Percentiles rank a stretch among this genome's conserved stretches.
These are phyloP conservation scores for Apamea crenata DNA, from an alignment of 2,888 invertebrate genomes.

Conservation along the genomic window DNA sequence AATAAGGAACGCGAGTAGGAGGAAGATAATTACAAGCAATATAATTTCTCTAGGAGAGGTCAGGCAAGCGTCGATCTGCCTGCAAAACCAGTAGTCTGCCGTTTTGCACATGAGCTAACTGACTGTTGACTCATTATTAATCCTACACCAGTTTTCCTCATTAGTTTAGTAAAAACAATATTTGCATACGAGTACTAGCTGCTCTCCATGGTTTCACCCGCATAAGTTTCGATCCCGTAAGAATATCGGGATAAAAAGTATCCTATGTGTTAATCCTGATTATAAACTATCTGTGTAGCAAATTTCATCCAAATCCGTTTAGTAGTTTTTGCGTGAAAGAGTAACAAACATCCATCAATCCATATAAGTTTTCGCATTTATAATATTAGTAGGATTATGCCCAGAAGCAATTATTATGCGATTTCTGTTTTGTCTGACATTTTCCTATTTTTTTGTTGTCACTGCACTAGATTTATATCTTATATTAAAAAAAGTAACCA, in stretches of 20 bases:
- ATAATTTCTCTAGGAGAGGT: slow-evolving; percentile 21
- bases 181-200: neutral
- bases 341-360: too few relatives aligned
- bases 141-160: neutral
- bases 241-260: too few relatives aligned
- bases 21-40: slow-evolving; percentile 16
- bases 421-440: neutral
- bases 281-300: too few relatives aligned
- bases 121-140: slow-evolving; percentile 9
- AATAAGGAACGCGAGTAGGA: neutral
- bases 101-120: neutral
- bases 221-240: too few relatives aligned
- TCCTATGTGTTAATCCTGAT: too few relatives aligned
- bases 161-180: neutral
- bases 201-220: too few relatives aligned
- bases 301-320: too few relatives aligned
- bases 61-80: neutral
- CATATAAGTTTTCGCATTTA: too few relatives aligned
- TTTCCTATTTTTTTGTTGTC: neutral
- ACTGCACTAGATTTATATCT: neutral
- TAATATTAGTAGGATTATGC: too few relatives aligned
- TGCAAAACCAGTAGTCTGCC: slow-evolving; percentile 26
- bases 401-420: neutral
- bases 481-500: neutral
- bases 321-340: too few relatives aligned